These are phyloP conservation scores for Noturus placidus DNA, from an alignment of 2,113 vertebrate species.

Conservation along the genomic window DNA sequence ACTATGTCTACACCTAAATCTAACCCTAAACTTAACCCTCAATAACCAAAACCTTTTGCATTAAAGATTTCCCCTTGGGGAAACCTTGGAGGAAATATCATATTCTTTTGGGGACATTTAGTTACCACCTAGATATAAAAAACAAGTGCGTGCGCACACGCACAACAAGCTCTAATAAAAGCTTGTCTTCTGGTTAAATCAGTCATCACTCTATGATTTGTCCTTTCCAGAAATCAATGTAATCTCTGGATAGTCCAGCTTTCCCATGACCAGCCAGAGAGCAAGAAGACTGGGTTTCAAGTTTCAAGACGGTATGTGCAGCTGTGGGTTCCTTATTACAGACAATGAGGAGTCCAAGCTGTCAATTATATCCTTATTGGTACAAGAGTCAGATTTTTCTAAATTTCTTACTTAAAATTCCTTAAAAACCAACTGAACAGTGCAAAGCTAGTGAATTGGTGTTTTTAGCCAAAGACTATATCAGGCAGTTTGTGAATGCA, in stretches of 20 bases:
- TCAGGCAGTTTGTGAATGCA: not conserved
- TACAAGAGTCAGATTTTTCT: not conserved
- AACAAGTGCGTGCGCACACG: not conserved
- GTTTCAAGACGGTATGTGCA: conserved; percentile 16
- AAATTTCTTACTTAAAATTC: not conserved
- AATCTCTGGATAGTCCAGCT: conserved; percentile 32
- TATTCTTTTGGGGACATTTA: not conserved
- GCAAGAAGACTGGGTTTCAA: conserved; percentile 3
- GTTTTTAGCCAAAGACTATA: not conserved
- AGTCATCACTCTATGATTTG: conserved; percentile 52
- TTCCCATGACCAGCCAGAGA: conserved; percentile 35
- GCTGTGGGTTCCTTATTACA: conserved; percentile 4
- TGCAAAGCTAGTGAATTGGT: not conserved
- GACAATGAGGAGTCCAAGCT: not conserved
- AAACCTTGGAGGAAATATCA: not conserved
- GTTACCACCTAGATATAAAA: not conserved
- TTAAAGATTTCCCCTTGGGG: too few species aligned
- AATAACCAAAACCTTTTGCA: not conserved
- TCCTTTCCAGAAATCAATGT: conserved; percentile 46
- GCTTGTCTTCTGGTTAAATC: conserved; percentile 45
- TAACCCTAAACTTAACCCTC: not conserved
- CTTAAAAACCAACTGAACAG: not conserved
- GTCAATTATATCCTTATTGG: not conserved
- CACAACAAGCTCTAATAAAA: conserved; percentile 40
- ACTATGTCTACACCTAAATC: not conserved